Base-by-base conservation (phyloP, 2,113 vertebrate species). In the Gnathonemus longibarbis region DNA sequence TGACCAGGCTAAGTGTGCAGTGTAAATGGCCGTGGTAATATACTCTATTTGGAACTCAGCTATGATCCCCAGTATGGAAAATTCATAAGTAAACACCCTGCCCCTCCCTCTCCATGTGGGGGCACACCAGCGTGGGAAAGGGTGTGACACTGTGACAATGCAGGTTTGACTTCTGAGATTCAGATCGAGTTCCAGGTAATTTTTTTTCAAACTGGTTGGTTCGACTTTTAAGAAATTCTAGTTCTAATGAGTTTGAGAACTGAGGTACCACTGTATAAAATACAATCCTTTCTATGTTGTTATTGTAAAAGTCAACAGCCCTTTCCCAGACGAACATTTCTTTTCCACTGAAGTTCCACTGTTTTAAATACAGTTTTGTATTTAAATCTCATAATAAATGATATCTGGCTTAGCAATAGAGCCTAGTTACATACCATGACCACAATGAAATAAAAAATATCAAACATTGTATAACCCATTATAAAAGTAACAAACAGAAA, bases 141-240 rank as follows among this genome's bases (percentile, higher is more conserved):
- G 96, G 96, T 96, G 94, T 95, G 95, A 94, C 92, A 94, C 95
- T 27, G 24, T 66, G 24, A 94, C 96, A 94, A 96, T 94, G 93
- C 96, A 42, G 31, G 2, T 39, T 39, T 39, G 39, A 39, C 3
- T 39, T 39, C 39, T 39, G 39, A 39, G 39, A 39, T 39, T 39
- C 39, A 39, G 39, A 39, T 39, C 39, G 3, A 39, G 39, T 39
- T 39, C 39, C 39, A 39, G 39, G 39, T 39, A 39, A 39, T 39
- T 39, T 39, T 39, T 39, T 39, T 39, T 39, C 39, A 39, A 39
- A 39, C 39, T 39, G 39, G 39, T 39, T 39, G 39, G 39, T 39
- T 39, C 39, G 3, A 39, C 39, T 42, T 42, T 42, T 42, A 42
- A 42, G 39, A 42, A 42, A 42, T 42, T 42, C 3, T 3, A 42